Percentiles rank a stretch among this genome's conserved stretches.
Evolutionary conservation across 2,113 vertebrate genomes (phyloP).

Genomic region (Hiodon alosoides): DNA sequence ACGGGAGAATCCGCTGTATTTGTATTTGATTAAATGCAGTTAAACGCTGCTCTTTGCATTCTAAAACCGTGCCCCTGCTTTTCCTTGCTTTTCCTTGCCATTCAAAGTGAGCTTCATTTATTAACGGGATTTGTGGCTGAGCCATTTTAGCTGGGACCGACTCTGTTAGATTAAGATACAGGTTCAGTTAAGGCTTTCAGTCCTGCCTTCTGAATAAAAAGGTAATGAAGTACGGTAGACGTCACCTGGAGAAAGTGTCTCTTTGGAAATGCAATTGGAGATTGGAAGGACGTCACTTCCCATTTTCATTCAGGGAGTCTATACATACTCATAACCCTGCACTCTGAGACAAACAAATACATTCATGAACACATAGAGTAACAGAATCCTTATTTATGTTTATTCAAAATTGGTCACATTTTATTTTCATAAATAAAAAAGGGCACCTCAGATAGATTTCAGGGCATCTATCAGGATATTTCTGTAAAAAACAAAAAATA

Average conservation of each 20-base stretch:
- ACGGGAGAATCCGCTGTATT: slow-evolving; percentile 22
- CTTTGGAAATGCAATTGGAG: slow-evolving; percentile 31
- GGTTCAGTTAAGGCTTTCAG: slow-evolving; percentile 45
- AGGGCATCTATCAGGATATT: no score
- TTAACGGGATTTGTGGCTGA: slow-evolving; percentile 40
- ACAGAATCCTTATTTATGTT: not conserved
- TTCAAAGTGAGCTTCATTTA: slow-evolving; percentile 44
- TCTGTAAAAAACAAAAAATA: no score
- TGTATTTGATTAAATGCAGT: slow-evolving; percentile 42
- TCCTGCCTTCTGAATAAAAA: slow-evolving; percentile 28
- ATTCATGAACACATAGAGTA: slow-evolving; percentile 6
- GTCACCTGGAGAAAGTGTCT: slow-evolving; percentile 46
- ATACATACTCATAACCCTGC: not conserved
- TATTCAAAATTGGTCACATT: no score
- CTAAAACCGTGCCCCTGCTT: slow-evolving; percentile 6
- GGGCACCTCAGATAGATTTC: no score
- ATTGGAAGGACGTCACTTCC: slow-evolving; percentile 38
- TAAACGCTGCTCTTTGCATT: slow-evolving; percentile 27
- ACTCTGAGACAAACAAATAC: not conserved
- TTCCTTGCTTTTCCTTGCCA: slow-evolving; percentile 19
- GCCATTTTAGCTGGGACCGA: slow-evolving; percentile 50
- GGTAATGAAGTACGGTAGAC: slow-evolving; percentile 45
- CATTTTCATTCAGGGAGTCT: slow-evolving; percentile 39
- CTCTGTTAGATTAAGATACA: slow-evolving; percentile 54
- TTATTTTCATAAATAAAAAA: no score